Evolutionary conservation across 2,113 vertebrate species (phyloP).

Genomic region (Sylvietta virens): DNA sequence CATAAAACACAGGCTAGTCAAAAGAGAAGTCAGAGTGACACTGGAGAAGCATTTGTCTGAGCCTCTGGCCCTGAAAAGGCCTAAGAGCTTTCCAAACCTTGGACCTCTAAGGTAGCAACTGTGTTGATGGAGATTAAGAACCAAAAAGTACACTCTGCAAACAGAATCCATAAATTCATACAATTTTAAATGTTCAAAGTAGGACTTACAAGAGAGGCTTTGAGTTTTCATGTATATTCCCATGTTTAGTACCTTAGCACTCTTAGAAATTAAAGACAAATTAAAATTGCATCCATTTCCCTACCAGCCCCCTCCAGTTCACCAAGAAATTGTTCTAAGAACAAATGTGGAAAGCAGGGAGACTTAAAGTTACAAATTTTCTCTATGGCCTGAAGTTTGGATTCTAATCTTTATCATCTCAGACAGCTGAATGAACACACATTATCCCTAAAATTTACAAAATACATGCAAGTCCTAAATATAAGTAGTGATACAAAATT

Average conservation of each 20-base stretch:
- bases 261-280: background rate
- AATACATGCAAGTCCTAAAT: background rate
- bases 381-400: background rate
- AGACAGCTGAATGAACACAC: background rate
- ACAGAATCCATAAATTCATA: background rate
- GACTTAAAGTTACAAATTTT: background rate
- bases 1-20: background rate
- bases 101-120: background rate
- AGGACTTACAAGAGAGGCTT: background rate
- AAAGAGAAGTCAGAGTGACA: background rate
- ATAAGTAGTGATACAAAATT: background rate
- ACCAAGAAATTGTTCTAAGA: background rate
- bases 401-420: background rate
- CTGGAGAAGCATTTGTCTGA: background rate
- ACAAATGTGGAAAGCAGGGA: background rate
- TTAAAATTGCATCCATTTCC: background rate
- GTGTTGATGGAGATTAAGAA: background rate
- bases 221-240: background rate
- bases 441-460: background rate
- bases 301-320: background rate
- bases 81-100: background rate
- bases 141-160: background rate
- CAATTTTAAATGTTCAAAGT: background rate
- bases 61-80: background rate
- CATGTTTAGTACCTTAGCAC: background rate